Evolutionary conservation across 2,797 vertebrate genomes (phyloP).

Genomic region (Salmo trutta): DNA sequence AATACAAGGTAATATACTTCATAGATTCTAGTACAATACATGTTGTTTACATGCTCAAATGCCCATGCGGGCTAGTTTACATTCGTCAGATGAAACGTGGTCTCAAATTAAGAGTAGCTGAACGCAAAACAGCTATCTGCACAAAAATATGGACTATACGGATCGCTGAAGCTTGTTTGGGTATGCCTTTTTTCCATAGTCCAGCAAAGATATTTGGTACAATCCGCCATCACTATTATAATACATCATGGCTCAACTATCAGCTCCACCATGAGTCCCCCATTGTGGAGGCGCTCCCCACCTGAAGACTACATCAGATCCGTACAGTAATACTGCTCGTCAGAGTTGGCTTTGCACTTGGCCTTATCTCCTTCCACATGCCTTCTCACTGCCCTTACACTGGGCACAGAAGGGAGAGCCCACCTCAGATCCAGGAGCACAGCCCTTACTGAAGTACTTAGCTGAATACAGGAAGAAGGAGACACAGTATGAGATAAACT

Average conservation of each 20-base stretch:
- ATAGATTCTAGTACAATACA: no score
- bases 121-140: no score
- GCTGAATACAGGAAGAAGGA: conserved; percentile 51
- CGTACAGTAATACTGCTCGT: conserved; percentile 62
- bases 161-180: no score
- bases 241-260: not conserved
- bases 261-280: not conserved
- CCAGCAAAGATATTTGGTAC: not conserved
- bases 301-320: conserved; percentile 72
- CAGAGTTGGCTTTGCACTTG: conserved; percentile 69
- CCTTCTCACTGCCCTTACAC: conserved; percentile 41
- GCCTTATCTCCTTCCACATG: conserved; percentile 40
- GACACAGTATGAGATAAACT: not conserved
- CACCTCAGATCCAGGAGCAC: conserved; percentile 58
- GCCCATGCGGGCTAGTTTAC: no score
- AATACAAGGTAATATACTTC: no score
- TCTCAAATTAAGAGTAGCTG: no score
- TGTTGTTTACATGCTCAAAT: no score
- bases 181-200: not conserved
- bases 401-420: conserved; percentile 60
- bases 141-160: no score
- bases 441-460: conserved; percentile 68
- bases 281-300: conserved; percentile 28
- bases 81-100: no score
- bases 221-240: not conserved